A percentile compares a stretch with the other conserved stretches of the same genome.
Conservation (phyloP, 2,113 vertebrate species). For the Cochlearius cochlearius region DNA sequence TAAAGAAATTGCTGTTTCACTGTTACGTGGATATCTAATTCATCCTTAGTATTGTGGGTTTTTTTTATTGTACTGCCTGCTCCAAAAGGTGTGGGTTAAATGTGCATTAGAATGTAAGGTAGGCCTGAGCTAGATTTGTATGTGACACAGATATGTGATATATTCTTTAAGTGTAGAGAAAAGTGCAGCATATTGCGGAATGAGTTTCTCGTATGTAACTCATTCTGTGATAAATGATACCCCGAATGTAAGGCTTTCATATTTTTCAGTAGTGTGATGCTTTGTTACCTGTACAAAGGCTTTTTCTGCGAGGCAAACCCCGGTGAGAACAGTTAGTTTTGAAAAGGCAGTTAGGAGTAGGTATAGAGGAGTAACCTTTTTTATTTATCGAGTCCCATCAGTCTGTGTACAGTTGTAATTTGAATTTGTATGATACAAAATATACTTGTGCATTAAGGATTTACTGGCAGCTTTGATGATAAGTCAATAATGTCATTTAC, state of each 20-base stretch:
- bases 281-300: not conserved
- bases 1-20: not conserved
- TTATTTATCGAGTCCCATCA: not conserved
- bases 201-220: not conserved
- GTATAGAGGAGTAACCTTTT: not conserved
- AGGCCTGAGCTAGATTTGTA: not conserved
- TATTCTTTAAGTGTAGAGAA: not conserved
- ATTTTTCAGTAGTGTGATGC: not conserved
- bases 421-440: not conserved
- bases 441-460: not conserved
- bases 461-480: not conserved
- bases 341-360: not conserved
- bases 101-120: not conserved
- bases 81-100: not conserved
- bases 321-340: not conserved
- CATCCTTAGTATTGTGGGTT: not conserved
- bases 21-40: not conserved
- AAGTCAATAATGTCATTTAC: not conserved
- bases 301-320: not conserved
- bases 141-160: not conserved
- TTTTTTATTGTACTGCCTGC: not conserved
- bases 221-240: not conserved
- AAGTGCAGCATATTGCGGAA: not conserved
- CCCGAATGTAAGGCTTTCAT: not conserved
- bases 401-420: not conserved